A percentile compares a stretch with the other conserved stretches of the same genome.
These are phyloP conservation scores for Melipona bicolor DNA, from an alignment of 2,888 invertebrate genomes.

Conservation along the genomic window DNA sequence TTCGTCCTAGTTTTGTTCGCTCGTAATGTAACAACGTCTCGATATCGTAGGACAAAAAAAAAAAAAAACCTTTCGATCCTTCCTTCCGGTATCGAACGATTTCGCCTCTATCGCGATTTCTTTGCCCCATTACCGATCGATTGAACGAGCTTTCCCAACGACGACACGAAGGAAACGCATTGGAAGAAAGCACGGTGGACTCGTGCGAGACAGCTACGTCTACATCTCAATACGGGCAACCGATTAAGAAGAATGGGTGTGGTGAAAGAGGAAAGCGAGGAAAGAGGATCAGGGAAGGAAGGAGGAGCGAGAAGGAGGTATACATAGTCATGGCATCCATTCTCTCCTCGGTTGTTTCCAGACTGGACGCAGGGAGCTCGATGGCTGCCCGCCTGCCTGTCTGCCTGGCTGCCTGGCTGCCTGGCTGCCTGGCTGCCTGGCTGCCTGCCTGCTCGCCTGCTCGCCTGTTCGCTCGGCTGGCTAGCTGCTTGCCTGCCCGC, in stretches of 20 bases:
- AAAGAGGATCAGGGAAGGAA: conserved; percentile 68
- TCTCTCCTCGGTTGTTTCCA: conserved; percentile 63
- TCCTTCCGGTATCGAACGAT: background rate
- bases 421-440: conserved; percentile 33
- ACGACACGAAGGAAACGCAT: background rate
- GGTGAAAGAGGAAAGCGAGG: conserved; percentile 67
- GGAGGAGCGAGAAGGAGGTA: conserved; percentile 73
- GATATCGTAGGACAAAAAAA: conserved; percentile 28
- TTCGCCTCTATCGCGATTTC: background rate
- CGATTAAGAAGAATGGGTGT: conserved; percentile 72
- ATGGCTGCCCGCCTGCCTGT: conserved; percentile 70
- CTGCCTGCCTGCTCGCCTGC: conserved; percentile 43
- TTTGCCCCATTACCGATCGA: background rate
- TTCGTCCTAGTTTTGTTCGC: conserved; percentile 1
- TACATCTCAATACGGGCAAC: conserved; percentile 79
- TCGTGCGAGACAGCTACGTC: conserved; percentile 36
- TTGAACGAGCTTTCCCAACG: background rate
- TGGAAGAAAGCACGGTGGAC: background rate
- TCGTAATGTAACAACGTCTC: conserved; percentile 40
- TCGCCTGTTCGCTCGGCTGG: conserved; percentile 56
- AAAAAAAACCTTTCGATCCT: no score
- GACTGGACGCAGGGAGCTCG: conserved; percentile 66
- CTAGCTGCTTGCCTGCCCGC: conserved; percentile 60
- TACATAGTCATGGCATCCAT: conserved; percentile 73
- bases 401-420: conserved; percentile 63